Conservation (phyloP, 2,797 vertebrate genomes). For the Karalla daura region DNA sequence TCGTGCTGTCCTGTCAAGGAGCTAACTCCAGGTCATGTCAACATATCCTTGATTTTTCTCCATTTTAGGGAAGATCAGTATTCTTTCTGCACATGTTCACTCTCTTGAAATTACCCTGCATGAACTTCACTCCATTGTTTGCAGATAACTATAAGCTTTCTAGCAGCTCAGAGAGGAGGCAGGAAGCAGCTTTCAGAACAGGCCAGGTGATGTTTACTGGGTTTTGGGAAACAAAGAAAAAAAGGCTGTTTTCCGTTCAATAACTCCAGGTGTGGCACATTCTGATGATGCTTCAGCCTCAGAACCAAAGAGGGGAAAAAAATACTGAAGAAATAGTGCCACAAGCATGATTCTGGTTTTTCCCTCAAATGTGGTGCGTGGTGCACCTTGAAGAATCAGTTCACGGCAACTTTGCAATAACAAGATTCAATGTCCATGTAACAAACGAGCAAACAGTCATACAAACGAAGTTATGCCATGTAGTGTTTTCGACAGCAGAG, state of each 20-base stretch:
- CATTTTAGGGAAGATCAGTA: slow-evolving; percentile 10
- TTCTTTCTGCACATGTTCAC: slow-evolving; percentile 15
- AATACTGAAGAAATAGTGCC: not conserved
- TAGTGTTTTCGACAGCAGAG: slow-evolving; percentile 20
- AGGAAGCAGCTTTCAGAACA: slow-evolving; percentile 33
- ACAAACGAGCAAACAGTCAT: not conserved
- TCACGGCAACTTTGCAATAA: not conserved
- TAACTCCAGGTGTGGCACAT: not conserved
- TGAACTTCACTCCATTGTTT: slow-evolving; percentile 9
- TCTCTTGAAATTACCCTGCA: slow-evolving; percentile 15
- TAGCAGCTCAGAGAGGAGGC: slow-evolving; percentile 5
- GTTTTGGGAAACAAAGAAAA: slow-evolving; percentile 32
- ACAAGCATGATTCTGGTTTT: not conserved
- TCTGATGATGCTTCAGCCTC: not conserved
- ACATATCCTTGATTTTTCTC: slow-evolving; percentile 19
- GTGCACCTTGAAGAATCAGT: not conserved
- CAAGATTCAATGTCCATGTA: not conserved
- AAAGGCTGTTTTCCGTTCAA: slow-evolving; percentile 18
- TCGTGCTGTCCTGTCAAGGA: slow-evolving; percentile 1
- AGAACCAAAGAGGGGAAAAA: slow-evolving; percentile 18
- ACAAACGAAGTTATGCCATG: too few relatives aligned
- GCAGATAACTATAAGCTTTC: slow-evolving; percentile 9
- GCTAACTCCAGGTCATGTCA: slow-evolving; percentile 18
- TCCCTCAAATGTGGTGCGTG: slow-evolving; percentile 5
- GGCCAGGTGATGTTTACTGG: slow-evolving; percentile 36